Evolutionary conservation across 1,140 invertebrate species (phyloP).

Genomic region (Homarus americanus): DNA sequence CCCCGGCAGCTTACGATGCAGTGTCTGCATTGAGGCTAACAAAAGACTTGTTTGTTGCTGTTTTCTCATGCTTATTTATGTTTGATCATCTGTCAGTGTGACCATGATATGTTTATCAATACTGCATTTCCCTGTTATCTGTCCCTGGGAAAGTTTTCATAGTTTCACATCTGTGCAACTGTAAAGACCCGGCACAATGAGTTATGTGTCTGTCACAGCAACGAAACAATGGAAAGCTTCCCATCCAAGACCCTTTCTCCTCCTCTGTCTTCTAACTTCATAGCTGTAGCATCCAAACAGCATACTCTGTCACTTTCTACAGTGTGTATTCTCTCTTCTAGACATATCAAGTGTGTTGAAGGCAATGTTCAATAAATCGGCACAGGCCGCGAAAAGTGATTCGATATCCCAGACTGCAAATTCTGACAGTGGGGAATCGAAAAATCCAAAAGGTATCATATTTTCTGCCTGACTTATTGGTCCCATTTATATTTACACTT

Average conservation of each 20-base stretch:
- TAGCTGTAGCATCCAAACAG: slow-evolving; percentile 53
- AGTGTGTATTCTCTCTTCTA: slow-evolving; percentile 72
- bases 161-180: neutral
- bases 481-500: slow-evolving; percentile 61
- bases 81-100: slow-evolving; percentile 48
- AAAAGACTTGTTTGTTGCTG: slow-evolving; percentile 61
- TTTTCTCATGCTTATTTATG: slow-evolving; percentile 18
- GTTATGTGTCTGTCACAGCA: neutral
- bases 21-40: slow-evolving; percentile 65
- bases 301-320: slow-evolving; percentile 41
- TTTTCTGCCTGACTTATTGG: slow-evolving; percentile 67
- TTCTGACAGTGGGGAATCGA: slow-evolving; percentile 74
- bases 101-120: slow-evolving; percentile 48
- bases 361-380: slow-evolving; percentile 74
- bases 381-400: slow-evolving; percentile 72
- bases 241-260: slow-evolving; percentile 32
- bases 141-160: slow-evolving; percentile 52
- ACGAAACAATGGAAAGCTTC: slow-evolving; percentile 47
- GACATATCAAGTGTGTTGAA: slow-evolving; percentile 74
- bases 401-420: slow-evolving; percentile 72
- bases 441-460: slow-evolving; percentile 72
- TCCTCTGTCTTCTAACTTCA: slow-evolving; percentile 38
- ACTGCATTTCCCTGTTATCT: slow-evolving; percentile 43
- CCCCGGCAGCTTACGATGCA: slow-evolving; percentile 51
- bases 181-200: neutral